Evolutionary conservation across 2,888 invertebrate species (phyloP), one percentile per base, ranked within the genome.

Genomic region (Leptopilina drosophilae): DNA sequence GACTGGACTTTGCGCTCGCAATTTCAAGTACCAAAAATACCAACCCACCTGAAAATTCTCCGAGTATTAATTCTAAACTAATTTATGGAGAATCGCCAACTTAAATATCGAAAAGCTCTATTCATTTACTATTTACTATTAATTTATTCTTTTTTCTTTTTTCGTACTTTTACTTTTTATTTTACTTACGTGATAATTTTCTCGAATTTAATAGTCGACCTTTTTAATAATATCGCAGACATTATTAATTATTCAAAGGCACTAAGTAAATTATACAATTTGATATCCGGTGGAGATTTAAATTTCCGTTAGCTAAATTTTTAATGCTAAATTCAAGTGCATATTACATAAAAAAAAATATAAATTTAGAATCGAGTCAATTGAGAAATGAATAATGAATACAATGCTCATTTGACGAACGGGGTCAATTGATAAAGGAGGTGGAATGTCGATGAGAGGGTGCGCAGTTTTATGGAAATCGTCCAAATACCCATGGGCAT

Each of bases 401-500:
- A 62, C 15, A 12, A 11, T 12, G 11, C 20, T 49, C 20, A 69
- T 69, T 46, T 49, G 26, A n/a, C 5, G 12, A 62, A 76, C 12
- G n/a, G 40, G 59, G 33, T n/a, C 59, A 59, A 15, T 33, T 6
- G 9, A 7, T 20, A 26, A 40, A 33, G 77, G 49, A 40, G 66
- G 64, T 15, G 20, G 42, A 59, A 66, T 76, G 65, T 53, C 75
- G 42, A 49, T 69, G 78, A 80, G 77, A 69, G 66, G 69, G 76
- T 75, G 76, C 65, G 76, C 14, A 65, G 77, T 77, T 77, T 81
- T 77, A 81, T 81, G 81, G 79, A 81, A 81, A 81, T 81, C 76
- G 81, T 77, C 79, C 66, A 64, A 77, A 77, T 65, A n/a, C 64
- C 62, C 80, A 65, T 67, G 77, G 76, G 77, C 78, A 80, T 81